Conservation (phyloP, 2,797 vertebrate genomes). For the Poeciliopsis turneri region DNA sequence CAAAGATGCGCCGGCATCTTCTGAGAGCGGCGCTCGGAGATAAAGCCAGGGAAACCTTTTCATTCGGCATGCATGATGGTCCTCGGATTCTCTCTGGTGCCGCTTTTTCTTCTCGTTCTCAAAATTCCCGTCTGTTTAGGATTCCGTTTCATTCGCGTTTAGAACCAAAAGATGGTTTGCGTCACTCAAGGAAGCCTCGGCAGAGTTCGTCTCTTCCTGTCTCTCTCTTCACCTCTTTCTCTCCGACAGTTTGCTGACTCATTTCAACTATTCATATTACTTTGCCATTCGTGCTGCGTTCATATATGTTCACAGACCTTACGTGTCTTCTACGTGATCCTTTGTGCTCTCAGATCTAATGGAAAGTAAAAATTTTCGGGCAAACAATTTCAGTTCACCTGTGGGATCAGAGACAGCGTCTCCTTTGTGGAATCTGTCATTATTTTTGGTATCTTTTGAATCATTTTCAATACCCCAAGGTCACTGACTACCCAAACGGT, state of each 20-base stretch:
- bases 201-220: not conserved
- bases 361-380: not conserved
- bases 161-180: not conserved
- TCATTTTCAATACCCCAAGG: not conserved
- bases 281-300: not conserved
- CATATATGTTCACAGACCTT: not conserved
- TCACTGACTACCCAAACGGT: not conserved
- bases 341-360: not conserved
- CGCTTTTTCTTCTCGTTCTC: not conserved
- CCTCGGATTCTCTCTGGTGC: not conserved
- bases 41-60: slow-evolving; percentile 8
- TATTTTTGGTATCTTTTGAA: not conserved
- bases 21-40: slow-evolving; percentile 1
- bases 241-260: not conserved
- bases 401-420: not conserved
- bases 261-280: not conserved
- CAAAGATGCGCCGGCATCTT: slow-evolving; percentile 9
- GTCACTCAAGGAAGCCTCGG: not conserved
- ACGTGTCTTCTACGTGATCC: not conserved
- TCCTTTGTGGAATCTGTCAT: not conserved
- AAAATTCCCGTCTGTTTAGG: not conserved
- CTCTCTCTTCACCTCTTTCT: not conserved
- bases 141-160: slow-evolving; percentile 10
- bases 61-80: not conserved
- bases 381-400: not conserved